Evolutionary conservation across 2,888 invertebrate species (phyloP).

Genomic region (Euplagia quadripunctaria): DNA sequence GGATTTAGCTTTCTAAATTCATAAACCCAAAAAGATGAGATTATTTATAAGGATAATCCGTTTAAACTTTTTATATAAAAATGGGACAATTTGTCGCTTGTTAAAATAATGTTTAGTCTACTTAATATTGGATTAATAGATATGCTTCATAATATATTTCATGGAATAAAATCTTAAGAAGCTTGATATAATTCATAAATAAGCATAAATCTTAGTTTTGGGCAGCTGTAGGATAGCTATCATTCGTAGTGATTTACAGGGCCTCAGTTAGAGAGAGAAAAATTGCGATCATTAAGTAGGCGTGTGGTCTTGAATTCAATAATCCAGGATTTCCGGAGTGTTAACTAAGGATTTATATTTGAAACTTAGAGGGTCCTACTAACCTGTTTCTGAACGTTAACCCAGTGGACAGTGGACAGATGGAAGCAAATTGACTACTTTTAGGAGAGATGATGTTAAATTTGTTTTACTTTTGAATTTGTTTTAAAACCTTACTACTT

Average conservation of each 20-base stretch:
- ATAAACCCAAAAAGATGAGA: no score
- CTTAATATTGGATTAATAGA: constrained; percentile 28
- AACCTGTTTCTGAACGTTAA: constrained; percentile 2
- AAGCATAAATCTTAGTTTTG: constrained; percentile 21
- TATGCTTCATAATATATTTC: constrained; percentile 21
- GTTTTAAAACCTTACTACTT: neutral
- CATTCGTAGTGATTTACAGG: constrained; percentile 15
- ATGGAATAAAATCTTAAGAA: constrained; percentile 29
- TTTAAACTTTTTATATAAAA: neutral
- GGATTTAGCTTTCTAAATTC: neutral
- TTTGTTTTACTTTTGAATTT: neutral
- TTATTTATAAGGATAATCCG: neutral
- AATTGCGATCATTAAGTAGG: constrained; percentile 4
- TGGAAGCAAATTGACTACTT: neutral
- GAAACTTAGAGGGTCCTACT: neutral
- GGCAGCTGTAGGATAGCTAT: constrained; percentile 18
- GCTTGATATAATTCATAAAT: constrained; percentile 26
- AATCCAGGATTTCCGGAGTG: neutral
- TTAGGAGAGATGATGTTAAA: neutral
- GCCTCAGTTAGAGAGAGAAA: constrained; percentile 6
- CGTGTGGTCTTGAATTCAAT: constrained; percentile 18
- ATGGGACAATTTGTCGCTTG: constrained; percentile 36
- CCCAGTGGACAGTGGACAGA: neutral
- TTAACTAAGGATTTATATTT: constrained; percentile 9
- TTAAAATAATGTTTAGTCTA: constrained; percentile 35